Base-by-base conservation (phyloP, 2,797 vertebrate species). In the Acipenser oxyrinchus region DNA sequence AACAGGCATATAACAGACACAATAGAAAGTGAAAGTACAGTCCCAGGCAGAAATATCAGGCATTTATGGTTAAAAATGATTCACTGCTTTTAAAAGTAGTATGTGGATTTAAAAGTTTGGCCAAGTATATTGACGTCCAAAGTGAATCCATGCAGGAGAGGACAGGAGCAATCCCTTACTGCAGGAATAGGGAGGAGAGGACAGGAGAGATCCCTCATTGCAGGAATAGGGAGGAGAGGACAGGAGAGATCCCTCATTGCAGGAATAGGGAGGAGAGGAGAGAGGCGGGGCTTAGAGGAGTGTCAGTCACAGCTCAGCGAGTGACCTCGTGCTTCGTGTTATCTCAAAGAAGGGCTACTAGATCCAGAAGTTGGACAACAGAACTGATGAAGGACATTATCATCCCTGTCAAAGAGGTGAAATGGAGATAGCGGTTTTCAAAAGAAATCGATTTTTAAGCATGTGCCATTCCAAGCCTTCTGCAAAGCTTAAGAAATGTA, bases 351-450 rank as follows among this genome's bases (percentile, higher is more conserved):
- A 71, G 83, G 83, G 72, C 81, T 86, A 78, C 84, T 81, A 80
- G 81, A 82, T 75, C 83, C 85, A 68, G 77, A 87, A 72, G 89
- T 79, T 3, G 78, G 81, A 75, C 78, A 86, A 79, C 78, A 87
- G 81, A 87, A 83, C 72, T 80, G 82, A 80, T 84, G 83, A 71
- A 86, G 79, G 78, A 80, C 71, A 71, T 75, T 72, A 72, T 82
- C 80, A 73, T 85, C 80, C 76, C 86, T 81, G 82, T 77, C 79
- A 74, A 77, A 82, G 79, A 81, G 72, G 76, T 68, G 48, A 71
- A 37, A 72, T 72, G 72, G 52, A 70, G 65, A 70, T 78, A 71
- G 74, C 66, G 75, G 64, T 37, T 37, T 37, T 37, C 37, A 37
- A 37, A 37, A 37, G 37, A 37, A 4, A 37, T 37, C 37, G 37